Conservation (phyloP, 2,888 invertebrate species). For the Diloba caeruleocephala region DNA sequence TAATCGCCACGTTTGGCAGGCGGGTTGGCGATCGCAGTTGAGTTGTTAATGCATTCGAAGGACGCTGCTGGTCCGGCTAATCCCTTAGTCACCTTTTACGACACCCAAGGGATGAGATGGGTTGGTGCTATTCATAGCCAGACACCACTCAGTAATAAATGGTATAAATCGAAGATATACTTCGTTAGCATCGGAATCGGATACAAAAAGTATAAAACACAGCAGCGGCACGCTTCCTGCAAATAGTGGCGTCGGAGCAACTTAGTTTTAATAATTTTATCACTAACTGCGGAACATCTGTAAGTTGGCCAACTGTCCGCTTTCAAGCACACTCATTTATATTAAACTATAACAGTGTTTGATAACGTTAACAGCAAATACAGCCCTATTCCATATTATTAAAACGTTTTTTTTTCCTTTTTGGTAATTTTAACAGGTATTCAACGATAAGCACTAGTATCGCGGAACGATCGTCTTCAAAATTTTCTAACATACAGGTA, state of each 20-base stretch:
- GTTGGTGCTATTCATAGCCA: no score
- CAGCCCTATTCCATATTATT: background rate
- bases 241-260: conserved; percentile 22
- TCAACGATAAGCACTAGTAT: no score
- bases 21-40: no score
- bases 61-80: no score
- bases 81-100: no score
- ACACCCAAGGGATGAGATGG: no score
- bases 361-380: conserved; percentile 9
- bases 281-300: conserved; percentile 51
- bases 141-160: conserved; percentile 8
- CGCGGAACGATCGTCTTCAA: no score
- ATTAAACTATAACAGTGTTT: conserved; percentile 11
- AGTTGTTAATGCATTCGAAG: no score
- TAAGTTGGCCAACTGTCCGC: conserved; percentile 44
- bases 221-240: conserved; percentile 22
- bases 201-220: conserved; percentile 28
- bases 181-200: conserved; percentile 29
- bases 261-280: conserved; percentile 57
- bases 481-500: no score
- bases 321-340: conserved; percentile 20
- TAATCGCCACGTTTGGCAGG: no score
- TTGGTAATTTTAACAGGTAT: background rate
- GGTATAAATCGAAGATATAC: conserved; percentile 13
- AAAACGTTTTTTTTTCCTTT: background rate